Conservation (phyloP, 2,797 vertebrate genomes). For the Vultur gryphus region DNA sequence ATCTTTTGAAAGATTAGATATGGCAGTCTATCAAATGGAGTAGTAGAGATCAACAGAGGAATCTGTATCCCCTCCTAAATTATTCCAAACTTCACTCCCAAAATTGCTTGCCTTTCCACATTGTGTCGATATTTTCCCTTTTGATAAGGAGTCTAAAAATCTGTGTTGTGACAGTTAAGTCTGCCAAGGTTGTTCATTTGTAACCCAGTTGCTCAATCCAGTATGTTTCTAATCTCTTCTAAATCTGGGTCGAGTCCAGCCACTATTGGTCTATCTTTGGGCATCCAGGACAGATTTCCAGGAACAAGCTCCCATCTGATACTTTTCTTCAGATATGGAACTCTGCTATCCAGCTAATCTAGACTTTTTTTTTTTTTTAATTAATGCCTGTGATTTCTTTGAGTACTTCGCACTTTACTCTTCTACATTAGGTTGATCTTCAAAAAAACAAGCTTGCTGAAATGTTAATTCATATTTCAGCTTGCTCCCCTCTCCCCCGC, state of each 20-base stretch:
- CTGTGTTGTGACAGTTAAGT: neutral
- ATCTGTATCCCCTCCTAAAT: neutral
- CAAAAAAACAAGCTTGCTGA: neutral
- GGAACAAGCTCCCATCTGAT: neutral
- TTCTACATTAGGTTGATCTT: neutral
- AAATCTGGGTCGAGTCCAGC: neutral
- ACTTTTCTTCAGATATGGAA: neutral
- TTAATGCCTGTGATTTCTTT: neutral
- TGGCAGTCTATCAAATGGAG: neutral
- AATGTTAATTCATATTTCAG: neutral
- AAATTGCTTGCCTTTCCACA: neutral
- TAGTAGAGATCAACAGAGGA: neutral
- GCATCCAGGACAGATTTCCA: neutral
- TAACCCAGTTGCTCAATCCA: neutral
- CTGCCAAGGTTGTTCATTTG: neutral
- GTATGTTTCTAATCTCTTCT: neutral
- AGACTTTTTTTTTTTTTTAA: neutral
- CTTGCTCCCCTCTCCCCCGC: neutral
- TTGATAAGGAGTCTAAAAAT: neutral
- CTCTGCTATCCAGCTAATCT: neutral
- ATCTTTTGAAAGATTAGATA: neutral
- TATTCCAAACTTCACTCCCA: neutral
- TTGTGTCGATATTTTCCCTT: fast-evolving
- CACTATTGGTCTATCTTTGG: neutral
- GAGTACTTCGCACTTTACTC: neutral